Evolutionary conservation across 1,140 invertebrate species (phyloP), one percentile per base, ranked within the genome.

Genomic region (Cotesia glomerata): DNA sequence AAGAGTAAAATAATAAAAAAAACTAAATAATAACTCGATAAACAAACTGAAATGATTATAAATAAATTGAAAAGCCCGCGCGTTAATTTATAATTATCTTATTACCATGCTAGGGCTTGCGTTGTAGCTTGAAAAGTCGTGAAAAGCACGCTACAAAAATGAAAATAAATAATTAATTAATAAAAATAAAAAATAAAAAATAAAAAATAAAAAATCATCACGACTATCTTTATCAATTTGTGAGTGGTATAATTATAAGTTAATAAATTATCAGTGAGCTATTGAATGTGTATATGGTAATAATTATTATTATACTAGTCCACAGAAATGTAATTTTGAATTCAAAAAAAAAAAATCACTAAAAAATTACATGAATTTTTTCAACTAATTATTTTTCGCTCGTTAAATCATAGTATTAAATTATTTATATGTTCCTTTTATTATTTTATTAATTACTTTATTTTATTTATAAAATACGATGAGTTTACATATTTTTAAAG

Each of bases 221-320:
- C 85, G 84, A 84, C 81, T 86, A 82, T 81, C 81, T 85, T 82
- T 87, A 87, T 86, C 83, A 86, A 86, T 86, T 86, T 86, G 82
- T 86, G 85, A 85, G 81, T 86, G 71, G 80, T 85, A 86, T 67
- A 71, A 65, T 80, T 83, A 82, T 86, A 87, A 86, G 80, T 84
- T 86, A 85, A 26, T 26, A 26, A 80, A 82, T 83, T 80, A 85
- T 82, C 85, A 86, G 79, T 86, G 82, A 87, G 83, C 81, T 87
- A 87, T 85, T 86, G 82, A 86, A 86, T 86, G 85, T 86, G 85
- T 87, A 86, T 80, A 87, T 86, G 84, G 83, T 87, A 85, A 85
- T 83, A 83, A 65, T 75, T 85, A 86, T 45, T 45, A 45, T 85
- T 71, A 86, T 85, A 86, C 83, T 87, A 87, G 84, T 86, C 84